Evolutionary conservation across 2,113 vertebrate genomes (phyloP), one percentile per base, ranked within the genome.

Genomic region (Chaenocephalus aceratus): DNA sequence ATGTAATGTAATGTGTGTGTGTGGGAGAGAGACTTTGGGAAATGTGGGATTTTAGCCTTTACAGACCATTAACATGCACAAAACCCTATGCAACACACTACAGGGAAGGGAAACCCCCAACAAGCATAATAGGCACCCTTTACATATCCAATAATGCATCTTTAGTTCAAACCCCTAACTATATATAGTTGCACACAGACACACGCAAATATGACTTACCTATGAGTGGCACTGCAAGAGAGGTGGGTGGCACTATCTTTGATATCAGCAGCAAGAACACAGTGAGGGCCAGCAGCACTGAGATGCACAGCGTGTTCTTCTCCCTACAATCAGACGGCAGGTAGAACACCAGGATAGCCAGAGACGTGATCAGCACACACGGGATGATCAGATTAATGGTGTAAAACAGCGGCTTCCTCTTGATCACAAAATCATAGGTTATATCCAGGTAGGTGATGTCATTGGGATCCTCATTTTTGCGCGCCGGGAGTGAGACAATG

Each of bases 311-410:
- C 2, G 95, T 95, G 82, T 96, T 95, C 86, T 96, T 96, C 86
- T 96, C 94, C 4, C 95, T 91, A 12, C 95, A 96, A 85, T 96
- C 95, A 2, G 95, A 96, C 0, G 95, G 95, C 73, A 96, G 92
- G 84, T 96, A 96, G 88, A 96, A 96, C 18, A 95, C 95, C 85
- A 96, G 87, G 73, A 96, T 95, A 0, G 95, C 95, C 68, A 96
- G 57, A 0, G 95, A 96, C 0, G 95, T 95, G 80, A 96, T 96
- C 60, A 96, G 88, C 49, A 96, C 91, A 14, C 95, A 96, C 0
- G 95, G 95, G 76, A 96, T 95, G 77, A 96, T 96, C 36, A 96
- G 90, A 69, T 96, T 96, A 51, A 96, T 96, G 75, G 95, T 96
- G 70, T 96, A 96, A 75, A 96, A 96, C 41, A 96, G 90, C 3